These are phyloP conservation scores for Aromia moschata DNA, from an alignment of 2,888 invertebrate genomes.

Conservation along the genomic window DNA sequence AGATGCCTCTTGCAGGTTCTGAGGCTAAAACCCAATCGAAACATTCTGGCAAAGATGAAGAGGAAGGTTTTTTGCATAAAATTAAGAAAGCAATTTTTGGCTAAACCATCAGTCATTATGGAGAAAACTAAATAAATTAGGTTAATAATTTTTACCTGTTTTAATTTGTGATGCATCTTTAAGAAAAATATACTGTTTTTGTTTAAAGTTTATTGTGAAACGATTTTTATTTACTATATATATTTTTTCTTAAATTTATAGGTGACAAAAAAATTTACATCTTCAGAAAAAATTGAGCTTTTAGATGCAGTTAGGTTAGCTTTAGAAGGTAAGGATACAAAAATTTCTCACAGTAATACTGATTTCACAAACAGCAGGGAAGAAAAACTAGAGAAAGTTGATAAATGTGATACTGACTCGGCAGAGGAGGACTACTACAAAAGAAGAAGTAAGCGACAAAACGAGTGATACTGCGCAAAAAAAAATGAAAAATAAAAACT, in stretches of 20 bases:
- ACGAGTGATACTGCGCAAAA: slow-evolving; percentile 49
- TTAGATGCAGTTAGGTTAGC: slow-evolving; percentile 72
- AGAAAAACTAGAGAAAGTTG: slow-evolving; percentile 37
- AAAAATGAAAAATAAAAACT: slow-evolving; percentile 60
- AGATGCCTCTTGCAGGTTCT: slow-evolving; percentile 63
- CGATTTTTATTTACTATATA: too few relatives aligned
- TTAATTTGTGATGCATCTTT: too few relatives aligned
- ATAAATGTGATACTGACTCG: slow-evolving; percentile 6
- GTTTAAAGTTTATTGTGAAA: too few relatives aligned
- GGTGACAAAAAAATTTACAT: slow-evolving; percentile 72
- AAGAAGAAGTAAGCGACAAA: slow-evolving; percentile 36
- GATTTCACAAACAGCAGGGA: slow-evolving; percentile 42
- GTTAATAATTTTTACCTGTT: too few relatives aligned
- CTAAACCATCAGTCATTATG: too few relatives aligned
- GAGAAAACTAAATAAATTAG: too few relatives aligned
- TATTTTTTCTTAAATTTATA: slow-evolving; percentile 56
- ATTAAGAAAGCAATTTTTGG: slow-evolving; percentile 72
- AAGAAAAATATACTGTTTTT: too few relatives aligned
- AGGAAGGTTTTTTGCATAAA: slow-evolving; percentile 65
- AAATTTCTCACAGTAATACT: slow-evolving; percentile 33
- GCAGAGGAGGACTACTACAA: slow-evolving; percentile 16
- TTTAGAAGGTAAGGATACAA: slow-evolving; percentile 63
- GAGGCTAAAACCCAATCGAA: slow-evolving; percentile 65
- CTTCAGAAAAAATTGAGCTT: slow-evolving; percentile 67
- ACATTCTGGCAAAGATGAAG: slow-evolving; percentile 60